phyloP scores from a whole-genome alignment of 2,797 vertebrate genomes.

The Lepilemur ruficaudatus region DNA sequence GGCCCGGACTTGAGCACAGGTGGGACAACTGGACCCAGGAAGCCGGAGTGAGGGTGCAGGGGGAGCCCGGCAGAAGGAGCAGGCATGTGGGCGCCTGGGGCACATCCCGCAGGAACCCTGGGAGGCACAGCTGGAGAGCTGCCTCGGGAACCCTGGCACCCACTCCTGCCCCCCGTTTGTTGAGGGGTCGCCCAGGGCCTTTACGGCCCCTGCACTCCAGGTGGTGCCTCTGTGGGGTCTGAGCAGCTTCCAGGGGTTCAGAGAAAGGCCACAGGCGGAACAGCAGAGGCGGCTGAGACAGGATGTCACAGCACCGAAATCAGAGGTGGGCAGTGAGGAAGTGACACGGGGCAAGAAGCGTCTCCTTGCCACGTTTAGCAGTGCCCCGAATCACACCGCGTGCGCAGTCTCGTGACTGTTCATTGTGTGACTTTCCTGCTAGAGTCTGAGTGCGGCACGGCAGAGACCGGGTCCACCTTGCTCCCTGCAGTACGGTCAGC shows the following conservation, averaged over 20 bases:
- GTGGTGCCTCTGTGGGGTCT: background rate
- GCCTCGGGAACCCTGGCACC: background rate
- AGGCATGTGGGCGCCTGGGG: background rate
- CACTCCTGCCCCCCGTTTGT: too few relatives aligned
- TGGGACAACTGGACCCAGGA: background rate
- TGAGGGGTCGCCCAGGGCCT: background rate
- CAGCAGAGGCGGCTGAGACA: background rate
- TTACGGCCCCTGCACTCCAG: background rate
- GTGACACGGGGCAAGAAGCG: background rate
- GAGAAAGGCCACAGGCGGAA: background rate
- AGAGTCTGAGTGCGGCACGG: rapidly evolving
- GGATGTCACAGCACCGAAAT: background rate
- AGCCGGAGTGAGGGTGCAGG: too few relatives aligned
- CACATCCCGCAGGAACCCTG: background rate
- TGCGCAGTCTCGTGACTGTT: rapidly evolving
- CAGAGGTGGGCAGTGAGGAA: background rate
- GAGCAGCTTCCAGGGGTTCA: background rate
- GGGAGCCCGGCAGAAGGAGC: background rate
- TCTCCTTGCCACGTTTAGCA: background rate
- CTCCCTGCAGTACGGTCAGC: background rate
- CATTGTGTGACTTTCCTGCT: background rate
- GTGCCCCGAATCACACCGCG: background rate
- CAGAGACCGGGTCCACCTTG: background rate
- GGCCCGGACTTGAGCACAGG: rapidly evolving
- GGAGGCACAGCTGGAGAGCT: background rate